Conservation (phyloP, 2,888 invertebrate species). For the Sarcophaga carnaria region DNA sequence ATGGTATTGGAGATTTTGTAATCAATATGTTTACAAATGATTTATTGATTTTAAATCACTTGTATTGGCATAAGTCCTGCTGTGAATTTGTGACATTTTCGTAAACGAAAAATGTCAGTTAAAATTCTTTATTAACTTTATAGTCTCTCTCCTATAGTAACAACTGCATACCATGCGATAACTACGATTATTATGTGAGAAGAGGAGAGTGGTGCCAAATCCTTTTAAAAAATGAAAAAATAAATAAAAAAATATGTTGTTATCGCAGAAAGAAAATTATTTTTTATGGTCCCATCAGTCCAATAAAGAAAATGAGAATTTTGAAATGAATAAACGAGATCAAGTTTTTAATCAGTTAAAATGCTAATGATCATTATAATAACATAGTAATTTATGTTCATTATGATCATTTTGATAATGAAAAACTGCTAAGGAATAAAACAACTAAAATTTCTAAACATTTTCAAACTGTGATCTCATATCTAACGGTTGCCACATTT, state of each 20-base stretch:
- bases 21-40: constrained; percentile 77
- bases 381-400: constrained; percentile 11
- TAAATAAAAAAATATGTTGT: constrained; percentile 21
- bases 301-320: constrained; percentile 42
- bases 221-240: not conserved
- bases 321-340: constrained; percentile 57
- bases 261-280: constrained; percentile 54
- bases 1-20: constrained; percentile 64
- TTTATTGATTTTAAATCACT: constrained; percentile 81
- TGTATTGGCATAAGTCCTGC: constrained; percentile 81
- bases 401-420: constrained; percentile 32
- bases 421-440: not conserved
- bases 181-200: constrained; percentile 24
- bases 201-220: not conserved
- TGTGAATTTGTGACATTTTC: constrained; percentile 81
- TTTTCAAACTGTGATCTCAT: not conserved
- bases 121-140: constrained; percentile 78
- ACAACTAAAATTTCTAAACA: constrained; percentile 2
- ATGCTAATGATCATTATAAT: constrained; percentile 51
- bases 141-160: not conserved
- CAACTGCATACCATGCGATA: not conserved
- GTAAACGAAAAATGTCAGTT: constrained; percentile 81
- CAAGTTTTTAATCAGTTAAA: constrained; percentile 65
- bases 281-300: constrained; percentile 45
- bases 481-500: constrained; percentile 56